Conservation (phyloP, 2,888 invertebrate genomes). For the Salpingus planirostris region DNA sequence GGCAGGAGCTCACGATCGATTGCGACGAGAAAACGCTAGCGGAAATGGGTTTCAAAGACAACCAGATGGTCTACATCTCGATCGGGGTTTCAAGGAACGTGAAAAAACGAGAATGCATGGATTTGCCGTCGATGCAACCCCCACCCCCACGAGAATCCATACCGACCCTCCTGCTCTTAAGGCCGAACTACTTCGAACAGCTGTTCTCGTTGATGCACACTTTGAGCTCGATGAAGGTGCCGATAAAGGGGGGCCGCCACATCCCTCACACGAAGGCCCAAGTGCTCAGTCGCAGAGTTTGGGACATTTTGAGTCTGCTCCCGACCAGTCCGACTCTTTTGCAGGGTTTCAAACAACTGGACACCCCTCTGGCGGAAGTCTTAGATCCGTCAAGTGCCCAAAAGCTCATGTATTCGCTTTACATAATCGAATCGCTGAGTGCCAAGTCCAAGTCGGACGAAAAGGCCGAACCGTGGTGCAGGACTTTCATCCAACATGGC, state of each 20-base stretch:
- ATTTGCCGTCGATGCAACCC: constrained; percentile 79
- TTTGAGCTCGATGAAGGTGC: constrained; percentile 76
- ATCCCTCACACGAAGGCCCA: constrained; percentile 81
- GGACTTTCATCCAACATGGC: constrained; percentile 76
- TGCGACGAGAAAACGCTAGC: constrained; percentile 84
- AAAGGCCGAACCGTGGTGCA: constrained; percentile 53
- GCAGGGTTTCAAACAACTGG: constrained; percentile 73
- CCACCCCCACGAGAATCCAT: constrained; percentile 78
- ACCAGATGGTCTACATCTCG: constrained; percentile 88
- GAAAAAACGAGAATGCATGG: constrained; percentile 57
- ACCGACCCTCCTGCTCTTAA: constrained; percentile 75
- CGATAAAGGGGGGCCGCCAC: constrained; percentile 59
- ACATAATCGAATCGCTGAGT: constrained; percentile 75
- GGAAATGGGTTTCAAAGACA: constrained; percentile 91
- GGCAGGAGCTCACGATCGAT: constrained; percentile 86
- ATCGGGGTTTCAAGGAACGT: constrained; percentile 61
- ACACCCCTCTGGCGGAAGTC: constrained; percentile 61
- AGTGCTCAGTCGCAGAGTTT: constrained; percentile 80
- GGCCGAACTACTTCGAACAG: constrained; percentile 84
- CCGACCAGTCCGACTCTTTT: constrained; percentile 83
- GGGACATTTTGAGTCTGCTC: constrained; percentile 87
- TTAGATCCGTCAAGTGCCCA: constrained; percentile 85
- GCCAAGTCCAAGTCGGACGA: constrained; percentile 28
- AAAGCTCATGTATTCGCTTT: constrained; percentile 89
- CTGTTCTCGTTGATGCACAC: constrained; percentile 86